Conservation (phyloP, 2,888 invertebrate species). For the Omphaloscelis lunosa region DNA sequence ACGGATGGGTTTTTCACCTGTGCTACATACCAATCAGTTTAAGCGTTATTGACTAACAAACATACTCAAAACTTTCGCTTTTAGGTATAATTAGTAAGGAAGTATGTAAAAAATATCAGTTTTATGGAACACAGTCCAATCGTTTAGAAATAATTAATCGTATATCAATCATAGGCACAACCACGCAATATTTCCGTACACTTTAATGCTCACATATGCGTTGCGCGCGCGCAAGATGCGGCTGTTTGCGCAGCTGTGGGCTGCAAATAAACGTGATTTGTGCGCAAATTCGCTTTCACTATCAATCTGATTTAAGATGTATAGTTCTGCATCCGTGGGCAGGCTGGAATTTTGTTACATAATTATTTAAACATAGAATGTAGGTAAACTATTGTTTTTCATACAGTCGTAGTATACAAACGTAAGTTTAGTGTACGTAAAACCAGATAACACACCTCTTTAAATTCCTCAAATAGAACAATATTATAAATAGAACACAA, state of each 20-base stretch:
- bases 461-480: not conserved
- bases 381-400: not conserved
- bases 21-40: not conserved
- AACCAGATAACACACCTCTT: not conserved
- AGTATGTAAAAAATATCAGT: not conserved
- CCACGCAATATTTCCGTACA: constrained; percentile 11
- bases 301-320: constrained; percentile 58
- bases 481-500: constrained; percentile 8
- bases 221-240: constrained; percentile 9
- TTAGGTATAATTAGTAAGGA: not conserved
- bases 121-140: not conserved
- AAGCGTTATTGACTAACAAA: not conserved
- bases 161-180: constrained; percentile 8
- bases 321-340: constrained; percentile 37
- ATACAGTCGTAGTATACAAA: constrained; percentile 47
- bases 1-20: not conserved
- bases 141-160: constrained; percentile 3
- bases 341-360: constrained; percentile 42
- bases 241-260: constrained; percentile 53
- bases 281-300: constrained; percentile 52
- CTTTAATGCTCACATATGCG: not conserved
- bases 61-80: not conserved
- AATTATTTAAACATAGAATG: constrained; percentile 21
- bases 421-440: constrained; percentile 12
- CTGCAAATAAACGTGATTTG: constrained; percentile 53